These are phyloP conservation scores for Pangasius krempfi DNA, from an alignment of 2,797 vertebrate species.

Conservation along the genomic window DNA sequence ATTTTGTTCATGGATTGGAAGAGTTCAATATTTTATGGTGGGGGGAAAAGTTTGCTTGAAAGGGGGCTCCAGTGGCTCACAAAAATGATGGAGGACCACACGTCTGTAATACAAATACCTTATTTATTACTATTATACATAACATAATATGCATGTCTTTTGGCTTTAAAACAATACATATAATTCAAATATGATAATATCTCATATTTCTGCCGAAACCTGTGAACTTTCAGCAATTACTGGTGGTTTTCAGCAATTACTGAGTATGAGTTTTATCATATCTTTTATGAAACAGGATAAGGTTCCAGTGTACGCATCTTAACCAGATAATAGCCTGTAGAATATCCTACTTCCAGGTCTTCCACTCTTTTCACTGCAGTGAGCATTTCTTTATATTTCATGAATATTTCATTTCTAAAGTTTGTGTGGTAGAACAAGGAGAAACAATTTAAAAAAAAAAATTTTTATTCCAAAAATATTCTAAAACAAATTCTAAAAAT, in stretches of 20 bases:
- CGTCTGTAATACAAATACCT: neutral
- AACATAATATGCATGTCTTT: neutral
- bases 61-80: conserved; percentile 30
- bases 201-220: neutral
- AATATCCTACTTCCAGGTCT: neutral
- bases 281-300: neutral
- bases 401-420: neutral
- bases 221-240: conserved; percentile 5
- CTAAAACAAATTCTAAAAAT: no score
- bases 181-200: neutral
- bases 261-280: neutral
- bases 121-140: neutral
- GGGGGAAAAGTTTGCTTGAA: conserved; percentile 42
- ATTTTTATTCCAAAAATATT: no score
- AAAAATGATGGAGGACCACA: neutral
- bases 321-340: neutral
- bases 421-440: neutral
- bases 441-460: neutral
- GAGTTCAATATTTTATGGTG: conserved; percentile 58
- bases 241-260: conserved; percentile 4
- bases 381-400: neutral
- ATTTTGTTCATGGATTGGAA: conserved; percentile 56
- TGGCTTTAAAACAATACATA: neutral
- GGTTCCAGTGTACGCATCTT: neutral
- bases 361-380: no score